Conservation (phyloP, 2,113 vertebrate genomes). For the Pelmatolapia mariae region DNA sequence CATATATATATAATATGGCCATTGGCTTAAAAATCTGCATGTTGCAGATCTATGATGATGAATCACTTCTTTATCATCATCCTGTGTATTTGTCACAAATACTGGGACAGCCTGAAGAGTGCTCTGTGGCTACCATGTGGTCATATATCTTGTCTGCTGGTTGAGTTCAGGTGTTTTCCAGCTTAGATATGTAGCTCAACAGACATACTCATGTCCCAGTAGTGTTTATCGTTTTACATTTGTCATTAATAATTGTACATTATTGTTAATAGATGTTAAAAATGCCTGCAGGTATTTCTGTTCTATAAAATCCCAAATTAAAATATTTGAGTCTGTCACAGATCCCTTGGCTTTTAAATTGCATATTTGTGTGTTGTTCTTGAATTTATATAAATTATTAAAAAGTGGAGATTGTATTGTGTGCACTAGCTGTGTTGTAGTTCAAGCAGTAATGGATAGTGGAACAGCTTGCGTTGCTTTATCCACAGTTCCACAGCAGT, state of each 20-base stretch:
- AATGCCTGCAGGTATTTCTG: not conserved
- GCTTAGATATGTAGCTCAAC: not conserved
- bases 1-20: not conserved
- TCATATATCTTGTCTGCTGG: not conserved
- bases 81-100: not conserved
- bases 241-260: not conserved
- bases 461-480: fast-evolving
- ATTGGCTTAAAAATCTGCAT: not conserved
- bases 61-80: not conserved
- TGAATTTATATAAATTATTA: not conserved
- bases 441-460: not conserved
- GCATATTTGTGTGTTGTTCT: not conserved
- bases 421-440: not conserved
- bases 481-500: not conserved
- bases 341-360: not conserved
- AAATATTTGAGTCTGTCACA: not conserved
- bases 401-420: not conserved
- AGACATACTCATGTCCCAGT: not conserved
- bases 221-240: not conserved
- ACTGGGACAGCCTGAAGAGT: not conserved
- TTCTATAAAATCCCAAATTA: not conserved
- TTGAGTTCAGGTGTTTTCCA: not conserved
- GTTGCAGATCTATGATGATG: not conserved
- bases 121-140: not conserved
- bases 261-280: not conserved